Evolutionary conservation across 2,888 invertebrate species (phyloP), one percentile per base, ranked within the genome.

Genomic region (Folsomia candida): DNA sequence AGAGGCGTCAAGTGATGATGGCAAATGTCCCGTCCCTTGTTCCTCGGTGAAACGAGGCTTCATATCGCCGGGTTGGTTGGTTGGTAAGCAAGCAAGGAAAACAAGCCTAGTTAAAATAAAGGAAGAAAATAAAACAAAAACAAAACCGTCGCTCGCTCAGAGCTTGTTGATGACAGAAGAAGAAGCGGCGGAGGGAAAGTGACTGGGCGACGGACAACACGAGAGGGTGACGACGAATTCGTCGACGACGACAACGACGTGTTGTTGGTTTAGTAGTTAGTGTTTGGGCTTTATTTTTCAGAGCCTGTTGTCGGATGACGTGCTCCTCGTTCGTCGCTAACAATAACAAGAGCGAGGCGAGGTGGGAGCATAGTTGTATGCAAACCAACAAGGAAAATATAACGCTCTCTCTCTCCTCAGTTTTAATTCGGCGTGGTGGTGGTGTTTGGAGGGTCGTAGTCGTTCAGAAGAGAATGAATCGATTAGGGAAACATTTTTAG

Each of bases 401-500:
- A 63, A 63, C 57, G 63, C 63, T 68, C 47, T 37, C 18, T 62
- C 62, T 63, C n/a, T n/a, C n/a, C 14, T 37, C 22, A 64, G 58
- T 69, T 66, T 70, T 70, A 70, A 70, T 70, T 70, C 66, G 60
- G 65, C 58, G 61, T 18, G 20, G 61, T 27, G 58, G 22, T 28
- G 68, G 27, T 18, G n/a, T n/a, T n/a, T n/a, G n/a, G n/a, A n/a
- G n/a, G n/a, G n/a, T n/a, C n/a, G n/a, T n/a, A n/a, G n/a, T n/a
- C n/a, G n/a, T n/a, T n/a, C n/a, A n/a, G n/a, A 57, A 72, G 72
- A 66, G 63, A 71, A 62, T 71, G 72, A 72, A 75, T 75, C 75
- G 75, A 75, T 75, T 75, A 75, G 73, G 71, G 73, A 75, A 73
- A 75, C 75, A 75, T 75, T 75, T 75, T 75, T 75, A 75, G 73